Percentiles rank a stretch among this genome's conserved stretches.
Evolutionary conservation across 2,888 invertebrate species (phyloP).

Genomic region (Agriopis marginaria): DNA sequence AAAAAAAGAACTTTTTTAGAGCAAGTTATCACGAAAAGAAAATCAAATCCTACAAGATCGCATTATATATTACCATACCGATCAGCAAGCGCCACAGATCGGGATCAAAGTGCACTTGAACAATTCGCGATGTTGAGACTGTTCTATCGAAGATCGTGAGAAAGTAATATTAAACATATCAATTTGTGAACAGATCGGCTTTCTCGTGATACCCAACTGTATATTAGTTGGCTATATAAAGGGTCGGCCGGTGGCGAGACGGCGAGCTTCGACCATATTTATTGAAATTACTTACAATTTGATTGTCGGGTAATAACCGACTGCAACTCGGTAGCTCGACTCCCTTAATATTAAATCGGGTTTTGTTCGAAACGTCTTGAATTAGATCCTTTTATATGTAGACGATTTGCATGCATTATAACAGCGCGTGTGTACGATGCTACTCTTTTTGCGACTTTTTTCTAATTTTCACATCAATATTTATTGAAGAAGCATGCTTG

Average conservation of each 20-base stretch:
- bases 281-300: conserved; percentile 85
- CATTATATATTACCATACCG: not conserved
- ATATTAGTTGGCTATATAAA: conserved; percentile 82
- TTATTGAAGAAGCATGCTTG: conserved; percentile 21
- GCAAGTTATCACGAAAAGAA: not conserved
- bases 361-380: conserved; percentile 74
- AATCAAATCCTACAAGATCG: not conserved
- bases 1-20: not conserved
- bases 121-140: conserved; percentile 30
- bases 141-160: conserved; percentile 75
- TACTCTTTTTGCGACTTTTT: conserved; percentile 6
- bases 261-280: conserved; percentile 78
- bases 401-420: conserved; percentile 50
- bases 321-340: conserved; percentile 74
- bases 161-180: conserved; percentile 85
- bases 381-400: conserved; percentile 75
- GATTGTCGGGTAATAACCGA: conserved; percentile 81
- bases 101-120: conserved; percentile 28
- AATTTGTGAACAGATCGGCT: conserved; percentile 79
- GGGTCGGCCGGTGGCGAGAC: conserved; percentile 56
- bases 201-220: conserved; percentile 84
- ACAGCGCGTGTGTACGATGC: conserved; percentile 17
- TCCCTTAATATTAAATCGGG: conserved; percentile 74
- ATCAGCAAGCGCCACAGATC: conserved; percentile 16
- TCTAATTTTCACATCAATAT: conserved; percentile 26